Conservation (phyloP, 2,888 invertebrate species). For the Plutella xylostella region DNA sequence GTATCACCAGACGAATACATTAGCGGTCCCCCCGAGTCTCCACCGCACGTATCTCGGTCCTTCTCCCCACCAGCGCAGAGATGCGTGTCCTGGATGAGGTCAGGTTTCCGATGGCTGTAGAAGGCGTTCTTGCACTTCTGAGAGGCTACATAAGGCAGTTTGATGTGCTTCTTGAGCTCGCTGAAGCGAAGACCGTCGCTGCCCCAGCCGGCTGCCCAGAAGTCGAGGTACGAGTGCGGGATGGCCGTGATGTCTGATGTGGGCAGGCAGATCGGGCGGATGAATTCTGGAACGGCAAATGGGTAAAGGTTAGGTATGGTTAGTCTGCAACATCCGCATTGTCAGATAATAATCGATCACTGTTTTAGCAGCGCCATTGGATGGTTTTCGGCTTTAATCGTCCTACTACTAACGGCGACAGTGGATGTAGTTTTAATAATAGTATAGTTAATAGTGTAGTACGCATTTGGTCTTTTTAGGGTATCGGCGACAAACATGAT, state of each 20-base stretch:
- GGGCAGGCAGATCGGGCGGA: constrained; percentile 33
- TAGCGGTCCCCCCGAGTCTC: constrained; percentile 72
- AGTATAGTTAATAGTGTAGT: too few relatives aligned
- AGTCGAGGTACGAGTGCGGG: constrained; percentile 13
- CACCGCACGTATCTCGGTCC: constrained; percentile 58
- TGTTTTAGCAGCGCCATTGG: too few relatives aligned
- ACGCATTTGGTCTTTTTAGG: too few relatives aligned
- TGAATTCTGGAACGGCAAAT: constrained; percentile 28
- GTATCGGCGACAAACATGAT: too few relatives aligned
- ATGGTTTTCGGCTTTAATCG: too few relatives aligned
- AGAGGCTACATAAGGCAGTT: constrained; percentile 21
- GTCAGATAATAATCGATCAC: too few relatives aligned
- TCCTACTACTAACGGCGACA: too few relatives aligned
- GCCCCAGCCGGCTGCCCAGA: constrained; percentile 56
- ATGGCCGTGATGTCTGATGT: constrained; percentile 17
- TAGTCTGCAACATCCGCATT: too few relatives aligned
- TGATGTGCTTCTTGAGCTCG: constrained; percentile 25
- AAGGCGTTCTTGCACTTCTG: constrained; percentile 14
- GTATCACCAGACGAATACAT: constrained; percentile 32
- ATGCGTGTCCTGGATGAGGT: constrained; percentile 16
- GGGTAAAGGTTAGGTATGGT: too few relatives aligned
- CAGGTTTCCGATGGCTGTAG: background rate
- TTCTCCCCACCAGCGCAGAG: constrained; percentile 24
- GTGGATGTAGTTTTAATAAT: too few relatives aligned
- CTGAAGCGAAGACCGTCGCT: constrained; percentile 34